Conservation (phyloP, 2,888 invertebrate genomes). For the Pomacea canaliculata region DNA sequence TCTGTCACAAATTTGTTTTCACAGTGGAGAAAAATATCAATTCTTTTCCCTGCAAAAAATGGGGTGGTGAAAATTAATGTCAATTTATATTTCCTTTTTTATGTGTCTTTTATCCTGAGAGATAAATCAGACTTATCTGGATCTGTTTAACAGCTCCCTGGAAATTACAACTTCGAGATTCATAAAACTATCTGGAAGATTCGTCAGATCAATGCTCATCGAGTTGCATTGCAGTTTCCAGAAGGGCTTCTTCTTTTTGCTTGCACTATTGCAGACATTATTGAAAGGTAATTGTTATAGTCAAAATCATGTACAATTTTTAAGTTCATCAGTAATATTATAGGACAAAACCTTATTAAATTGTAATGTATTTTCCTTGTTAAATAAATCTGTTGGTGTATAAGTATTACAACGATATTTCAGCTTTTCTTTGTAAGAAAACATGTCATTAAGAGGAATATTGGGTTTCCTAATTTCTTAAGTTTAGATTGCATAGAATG, state of each 20-base stretch:
- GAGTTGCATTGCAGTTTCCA: conserved; percentile 96
- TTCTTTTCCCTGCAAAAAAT: no score
- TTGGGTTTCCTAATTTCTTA: no score
- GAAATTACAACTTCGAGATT: conserved; percentile 98
- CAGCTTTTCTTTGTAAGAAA: not conserved
- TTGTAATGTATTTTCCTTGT: not conserved
- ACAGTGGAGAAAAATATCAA: no score
- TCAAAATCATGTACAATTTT: no score
- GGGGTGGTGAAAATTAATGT: no score
- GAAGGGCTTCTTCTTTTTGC: conserved; percentile 94
- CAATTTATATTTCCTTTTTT: no score
- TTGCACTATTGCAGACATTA: conserved; percentile 91
- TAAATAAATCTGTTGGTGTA: not conserved
- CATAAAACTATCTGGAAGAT: conserved; percentile 98
- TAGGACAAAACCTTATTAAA: not conserved
- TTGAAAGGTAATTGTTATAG: conserved; percentile 74
- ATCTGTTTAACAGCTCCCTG: conserved; percentile 76
- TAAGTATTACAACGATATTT: not conserved
- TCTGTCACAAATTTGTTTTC: no score
- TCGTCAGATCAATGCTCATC: conserved; percentile 82
- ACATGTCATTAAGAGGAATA: no score
- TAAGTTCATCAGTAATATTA: no score
- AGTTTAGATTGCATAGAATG: no score
- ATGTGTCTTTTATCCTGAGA: no score
- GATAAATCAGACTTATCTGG: not conserved